These are phyloP conservation scores for Phainopepla nitens DNA, from an alignment of 2,113 vertebrate species.

Conservation along the genomic window DNA sequence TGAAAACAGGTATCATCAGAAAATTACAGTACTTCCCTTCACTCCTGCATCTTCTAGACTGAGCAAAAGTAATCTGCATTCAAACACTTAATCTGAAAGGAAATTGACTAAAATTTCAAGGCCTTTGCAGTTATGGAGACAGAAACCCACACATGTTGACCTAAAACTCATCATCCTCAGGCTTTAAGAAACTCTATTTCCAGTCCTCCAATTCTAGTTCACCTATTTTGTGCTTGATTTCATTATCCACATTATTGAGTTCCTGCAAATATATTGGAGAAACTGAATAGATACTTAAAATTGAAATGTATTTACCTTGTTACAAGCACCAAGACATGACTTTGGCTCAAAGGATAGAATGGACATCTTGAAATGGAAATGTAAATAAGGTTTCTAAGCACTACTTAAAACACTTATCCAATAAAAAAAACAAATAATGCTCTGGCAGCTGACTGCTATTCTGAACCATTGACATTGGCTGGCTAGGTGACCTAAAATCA, in stretches of 20 bases:
- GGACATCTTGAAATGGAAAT: background rate
- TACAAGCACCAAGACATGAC: background rate
- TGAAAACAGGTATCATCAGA: background rate
- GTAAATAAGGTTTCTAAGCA: background rate
- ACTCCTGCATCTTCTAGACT: background rate
- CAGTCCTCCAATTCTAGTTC: background rate
- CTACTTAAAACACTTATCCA: background rate
- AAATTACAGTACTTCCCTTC: background rate
- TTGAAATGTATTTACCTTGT: background rate
- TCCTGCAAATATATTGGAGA: background rate
- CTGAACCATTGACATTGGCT: background rate
- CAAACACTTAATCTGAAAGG: background rate
- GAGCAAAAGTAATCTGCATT: background rate
- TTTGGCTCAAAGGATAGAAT: background rate
- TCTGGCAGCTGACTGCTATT: background rate
- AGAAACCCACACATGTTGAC: background rate
- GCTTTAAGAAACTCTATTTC: background rate
- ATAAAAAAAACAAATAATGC: background rate
- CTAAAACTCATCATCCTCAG: background rate
- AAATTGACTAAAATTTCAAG: background rate
- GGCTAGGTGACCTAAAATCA: background rate
- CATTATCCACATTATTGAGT: background rate
- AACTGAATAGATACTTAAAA: background rate
- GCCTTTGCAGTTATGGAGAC: background rate
- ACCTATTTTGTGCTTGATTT: background rate